Conservation (phyloP, 2,113 vertebrate genomes). For the Saimiri boliviensis region DNA sequence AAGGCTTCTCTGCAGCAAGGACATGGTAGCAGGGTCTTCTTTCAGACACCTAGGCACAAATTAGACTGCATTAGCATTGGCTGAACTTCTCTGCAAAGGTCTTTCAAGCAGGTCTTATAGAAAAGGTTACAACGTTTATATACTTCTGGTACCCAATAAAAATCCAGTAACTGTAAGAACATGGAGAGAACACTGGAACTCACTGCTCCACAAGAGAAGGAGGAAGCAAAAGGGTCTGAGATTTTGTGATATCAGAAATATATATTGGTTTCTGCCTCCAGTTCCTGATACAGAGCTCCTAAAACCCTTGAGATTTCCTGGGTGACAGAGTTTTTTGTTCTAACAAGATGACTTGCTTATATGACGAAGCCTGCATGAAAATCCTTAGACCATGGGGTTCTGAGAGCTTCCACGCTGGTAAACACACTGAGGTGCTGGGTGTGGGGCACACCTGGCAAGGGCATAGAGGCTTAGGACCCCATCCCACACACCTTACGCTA, state of each 20-base stretch:
- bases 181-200: not conserved
- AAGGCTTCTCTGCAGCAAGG: slow-evolving; percentile 96
- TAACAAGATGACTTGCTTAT: not conserved
- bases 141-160: not conserved
- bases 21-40: slow-evolving; percentile 99
- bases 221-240: not conserved
- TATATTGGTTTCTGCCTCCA: not conserved
- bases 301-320: not conserved
- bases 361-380: not conserved
- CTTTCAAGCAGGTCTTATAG: not conserved
- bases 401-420: not conserved
- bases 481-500: not conserved
- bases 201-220: not conserved
- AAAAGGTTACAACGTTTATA: not conserved
- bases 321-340: not conserved
- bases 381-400: not conserved
- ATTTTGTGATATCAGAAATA: not conserved
- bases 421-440: not conserved
- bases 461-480: not conserved
- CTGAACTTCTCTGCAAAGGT: not conserved
- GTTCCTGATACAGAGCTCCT: not conserved
- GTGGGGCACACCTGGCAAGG: too few species aligned
- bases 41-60: slow-evolving; percentile 94
- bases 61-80: not conserved
- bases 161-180: not conserved